Evolutionary conservation across 2,797 vertebrate species (phyloP).

Genomic region (Cossypha polioptera): DNA sequence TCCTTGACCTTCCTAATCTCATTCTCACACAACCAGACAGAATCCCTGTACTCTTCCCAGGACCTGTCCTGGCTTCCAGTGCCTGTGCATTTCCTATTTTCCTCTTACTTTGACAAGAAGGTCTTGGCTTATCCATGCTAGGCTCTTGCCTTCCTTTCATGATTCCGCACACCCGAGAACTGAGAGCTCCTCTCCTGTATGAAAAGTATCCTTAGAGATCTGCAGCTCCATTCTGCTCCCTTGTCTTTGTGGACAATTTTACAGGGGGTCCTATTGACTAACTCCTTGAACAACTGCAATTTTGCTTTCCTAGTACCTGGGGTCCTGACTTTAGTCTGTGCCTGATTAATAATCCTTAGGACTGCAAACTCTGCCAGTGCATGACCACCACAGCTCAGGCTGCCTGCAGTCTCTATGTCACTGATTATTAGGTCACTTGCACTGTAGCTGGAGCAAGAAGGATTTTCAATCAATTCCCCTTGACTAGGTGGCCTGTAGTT

Average conservation of each 20-base stretch:
- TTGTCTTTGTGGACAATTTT: not conserved
- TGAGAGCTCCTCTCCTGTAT: not conserved
- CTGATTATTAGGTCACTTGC: not conserved
- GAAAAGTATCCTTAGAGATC: not conserved
- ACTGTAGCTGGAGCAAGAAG: not conserved
- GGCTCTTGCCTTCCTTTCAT: not conserved
- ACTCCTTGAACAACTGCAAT: not conserved
- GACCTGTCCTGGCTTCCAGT: not conserved
- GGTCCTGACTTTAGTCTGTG: not conserved
- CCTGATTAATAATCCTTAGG: not conserved
- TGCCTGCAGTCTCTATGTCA: not conserved
- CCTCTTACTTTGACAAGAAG: not conserved
- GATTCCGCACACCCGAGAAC: not conserved
- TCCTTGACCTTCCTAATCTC: not conserved
- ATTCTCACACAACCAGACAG: not conserved
- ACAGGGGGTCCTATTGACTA: accelerated
- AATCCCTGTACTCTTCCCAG: not conserved
- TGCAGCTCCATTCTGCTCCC: not conserved
- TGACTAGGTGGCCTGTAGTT: not conserved
- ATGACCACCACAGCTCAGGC: not conserved
- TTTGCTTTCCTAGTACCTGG: not conserved
- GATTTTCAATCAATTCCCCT: not conserved
- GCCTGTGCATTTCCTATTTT: not conserved
- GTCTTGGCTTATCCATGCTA: not conserved
- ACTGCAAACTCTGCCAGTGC: not conserved